phyloP scores from a whole-genome alignment of 2,888 invertebrate genomes.

The Lasius fuliginosus region DNA sequence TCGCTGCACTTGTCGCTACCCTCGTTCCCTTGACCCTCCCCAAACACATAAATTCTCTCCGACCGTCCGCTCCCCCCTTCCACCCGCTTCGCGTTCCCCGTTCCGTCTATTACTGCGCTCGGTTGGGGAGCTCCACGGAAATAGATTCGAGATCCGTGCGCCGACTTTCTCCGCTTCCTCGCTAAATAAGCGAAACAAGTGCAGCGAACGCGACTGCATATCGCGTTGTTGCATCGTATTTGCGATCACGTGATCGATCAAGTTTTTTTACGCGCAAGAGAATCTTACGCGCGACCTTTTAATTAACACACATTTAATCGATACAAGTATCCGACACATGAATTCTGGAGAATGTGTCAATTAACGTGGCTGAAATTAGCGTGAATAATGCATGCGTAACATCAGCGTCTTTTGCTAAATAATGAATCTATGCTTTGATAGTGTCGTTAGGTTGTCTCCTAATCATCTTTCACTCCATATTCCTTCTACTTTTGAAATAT shows the following conservation, averaged over 20 bases:
- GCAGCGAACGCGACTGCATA: constrained; percentile 55
- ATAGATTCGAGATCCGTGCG: constrained; percentile 78
- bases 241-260: constrained; percentile 15
- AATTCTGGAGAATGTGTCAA: not conserved
- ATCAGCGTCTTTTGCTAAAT: not conserved
- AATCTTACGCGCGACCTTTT: constrained; percentile 16
- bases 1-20: constrained; percentile 82
- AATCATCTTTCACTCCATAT: not conserved
- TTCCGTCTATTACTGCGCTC: constrained; percentile 56
- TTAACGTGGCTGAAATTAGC: not conserved
- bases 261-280: not conserved
- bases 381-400: not conserved
- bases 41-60: constrained; percentile 80
- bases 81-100: not conserved
- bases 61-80: not conserved
- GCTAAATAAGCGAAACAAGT: constrained; percentile 66
- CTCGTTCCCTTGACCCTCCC: constrained; percentile 84
- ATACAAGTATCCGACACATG: not conserved
- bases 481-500: not conserved
- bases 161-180: constrained; percentile 56
- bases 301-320: not conserved
- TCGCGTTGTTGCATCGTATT: constrained; percentile 20
- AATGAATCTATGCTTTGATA: not conserved
- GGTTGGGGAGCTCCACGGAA: constrained; percentile 77
- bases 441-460: not conserved